Base-by-base conservation (phyloP, 2,797 vertebrate genomes). In the Etheostoma perlongum region DNA sequence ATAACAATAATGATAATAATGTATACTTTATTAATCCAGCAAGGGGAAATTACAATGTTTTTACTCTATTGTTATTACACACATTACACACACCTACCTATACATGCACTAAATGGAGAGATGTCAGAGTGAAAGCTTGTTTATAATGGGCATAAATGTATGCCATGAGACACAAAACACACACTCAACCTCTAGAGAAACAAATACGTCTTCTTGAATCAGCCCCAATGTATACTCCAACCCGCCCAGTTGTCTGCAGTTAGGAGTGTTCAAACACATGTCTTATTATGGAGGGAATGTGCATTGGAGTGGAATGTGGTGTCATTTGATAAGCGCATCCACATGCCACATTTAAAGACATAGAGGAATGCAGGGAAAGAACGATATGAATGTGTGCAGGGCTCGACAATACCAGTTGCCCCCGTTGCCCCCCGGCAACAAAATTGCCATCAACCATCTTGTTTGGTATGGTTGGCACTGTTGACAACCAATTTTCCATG, bases 281-380 rank as follows among this genome's bases (percentile, higher is more conserved):
- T 84, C 71, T 74, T 59, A 72, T 86, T 78, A 78, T 71, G 76
- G 53, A 75, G 71, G 61, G 82, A 82, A 74, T 68, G 79, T 68
- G 74, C 72, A 42, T 73, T 79, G 60, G 58, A 79, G 60, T n/a
- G 78, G 83, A 93, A 90, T 90, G 85, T 87, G 81, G 42, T 60
- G 84, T 89, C 85, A 93, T 91, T 90, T 86, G 79, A 92, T 90
- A 82, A 85, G 83, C 48, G 15, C 74, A 44, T 80, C 79, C 67
- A 53, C 55, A 44, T 68, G 33, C 58, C 49, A 62, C 62, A 79
- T 74, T 82, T 67, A 76, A 36, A 79, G 78, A 82, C 72, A 55
- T 23, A 18, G 5, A 30, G 74, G 67, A 73, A 53, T 59, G 59
- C 40, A 52, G 73, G 67, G 64, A 63, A 53, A 68, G 74, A 75